These are phyloP conservation scores for Vulpes ferrilata DNA, from an alignment of 2,113 vertebrate species.

Conservation along the genomic window DNA sequence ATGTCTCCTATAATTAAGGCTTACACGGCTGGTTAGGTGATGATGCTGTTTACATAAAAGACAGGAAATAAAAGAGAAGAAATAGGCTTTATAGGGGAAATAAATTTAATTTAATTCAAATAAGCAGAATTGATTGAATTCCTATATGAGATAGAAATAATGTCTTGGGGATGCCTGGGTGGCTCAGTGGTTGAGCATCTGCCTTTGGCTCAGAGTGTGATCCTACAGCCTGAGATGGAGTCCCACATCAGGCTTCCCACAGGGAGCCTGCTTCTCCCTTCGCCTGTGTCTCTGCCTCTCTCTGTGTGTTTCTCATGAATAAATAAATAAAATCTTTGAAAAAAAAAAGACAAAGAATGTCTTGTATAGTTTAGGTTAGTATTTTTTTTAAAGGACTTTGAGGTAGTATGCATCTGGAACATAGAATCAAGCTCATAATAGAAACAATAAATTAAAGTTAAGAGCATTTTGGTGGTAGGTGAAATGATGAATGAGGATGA, in stretches of 20 bases:
- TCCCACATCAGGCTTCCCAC: too few relatives aligned
- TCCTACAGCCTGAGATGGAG: too few relatives aligned
- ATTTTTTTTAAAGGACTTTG: neutral
- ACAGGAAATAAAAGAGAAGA: neutral
- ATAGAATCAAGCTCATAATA: neutral
- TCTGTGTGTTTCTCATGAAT: too few relatives aligned
- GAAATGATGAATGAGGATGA: neutral
- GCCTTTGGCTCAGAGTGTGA: too few relatives aligned
- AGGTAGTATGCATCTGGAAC: neutral
- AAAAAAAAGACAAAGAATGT: neutral
- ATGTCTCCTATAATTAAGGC: neutral
- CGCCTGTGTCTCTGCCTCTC: too few relatives aligned
- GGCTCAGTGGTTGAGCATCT: too few relatives aligned
- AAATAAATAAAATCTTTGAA: too few relatives aligned
- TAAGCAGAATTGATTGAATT: neutral
- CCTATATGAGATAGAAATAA: neutral
- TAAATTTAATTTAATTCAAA: constrained; percentile 10
- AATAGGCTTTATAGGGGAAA: neutral
- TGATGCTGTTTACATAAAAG: neutral
- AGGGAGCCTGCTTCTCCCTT: too few relatives aligned
- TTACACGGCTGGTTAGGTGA: neutral
- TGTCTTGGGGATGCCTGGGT: neutral
- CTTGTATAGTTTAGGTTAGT: neutral
- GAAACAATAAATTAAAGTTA: neutral
- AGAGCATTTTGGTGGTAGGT: neutral